Percentiles rank a stretch among this genome's conserved stretches.
Evolutionary conservation across 2,888 invertebrate species (phyloP).

Genomic region (Tenthredo notha): DNA sequence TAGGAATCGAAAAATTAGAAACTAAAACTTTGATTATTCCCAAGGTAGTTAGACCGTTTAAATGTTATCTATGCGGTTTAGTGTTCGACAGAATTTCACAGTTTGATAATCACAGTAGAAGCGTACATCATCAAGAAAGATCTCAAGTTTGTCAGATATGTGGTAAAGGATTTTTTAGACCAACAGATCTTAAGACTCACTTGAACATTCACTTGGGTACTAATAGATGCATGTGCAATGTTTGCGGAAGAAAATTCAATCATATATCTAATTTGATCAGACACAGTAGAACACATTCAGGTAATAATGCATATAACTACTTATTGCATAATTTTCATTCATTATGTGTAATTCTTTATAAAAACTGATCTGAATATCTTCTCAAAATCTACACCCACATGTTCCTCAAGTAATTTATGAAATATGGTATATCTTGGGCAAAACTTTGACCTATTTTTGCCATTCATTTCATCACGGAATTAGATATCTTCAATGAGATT

Average conservation of each 20-base stretch:
- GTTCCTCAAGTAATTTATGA: too few relatives aligned
- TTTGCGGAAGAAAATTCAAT: slow-evolving; percentile 76
- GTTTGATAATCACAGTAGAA: slow-evolving; percentile 72
- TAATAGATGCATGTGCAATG: slow-evolving; percentile 75
- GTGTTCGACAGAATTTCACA: slow-evolving; percentile 75
- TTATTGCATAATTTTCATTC: not conserved
- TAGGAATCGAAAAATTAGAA: not conserved
- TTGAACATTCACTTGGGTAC: slow-evolving; percentile 77
- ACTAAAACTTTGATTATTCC: not conserved
- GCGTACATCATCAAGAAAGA: slow-evolving; percentile 73
- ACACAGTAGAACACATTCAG: slow-evolving; percentile 76
- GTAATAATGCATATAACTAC: slow-evolving; percentile 63
- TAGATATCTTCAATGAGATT: not conserved
- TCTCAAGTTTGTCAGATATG: slow-evolving; percentile 75
- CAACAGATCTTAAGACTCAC: slow-evolving; percentile 75
- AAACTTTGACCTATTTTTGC: not conserved
- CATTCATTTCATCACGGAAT: too few relatives aligned
- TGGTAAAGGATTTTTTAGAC: slow-evolving; percentile 74
- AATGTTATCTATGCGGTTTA: slow-evolving; percentile 69
- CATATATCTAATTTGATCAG: slow-evolving; percentile 77
- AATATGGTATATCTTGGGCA: not conserved
- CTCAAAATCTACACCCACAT: too few relatives aligned
- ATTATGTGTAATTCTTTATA: too few relatives aligned
- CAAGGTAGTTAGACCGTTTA: slow-evolving; percentile 64
- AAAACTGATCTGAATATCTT: too few relatives aligned